Evolutionary conservation across 2,113 vertebrate species (phyloP).

Genomic region (Baryphthengus martii): DNA sequence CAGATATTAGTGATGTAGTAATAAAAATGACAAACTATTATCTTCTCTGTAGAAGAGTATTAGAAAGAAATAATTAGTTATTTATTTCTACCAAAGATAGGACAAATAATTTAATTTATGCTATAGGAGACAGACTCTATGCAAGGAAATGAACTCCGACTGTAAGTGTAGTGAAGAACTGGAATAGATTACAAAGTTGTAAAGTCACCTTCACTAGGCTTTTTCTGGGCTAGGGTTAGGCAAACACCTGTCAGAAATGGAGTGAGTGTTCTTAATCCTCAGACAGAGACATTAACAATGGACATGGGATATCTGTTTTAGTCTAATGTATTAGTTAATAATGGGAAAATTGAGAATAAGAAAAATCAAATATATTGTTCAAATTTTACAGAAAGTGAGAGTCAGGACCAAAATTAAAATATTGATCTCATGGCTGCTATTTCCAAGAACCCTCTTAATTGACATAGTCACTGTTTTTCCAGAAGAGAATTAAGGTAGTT

Average conservation of each 20-base stretch:
- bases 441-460: neutral
- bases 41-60: neutral
- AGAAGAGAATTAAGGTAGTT: neutral
- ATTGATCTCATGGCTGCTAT: neutral
- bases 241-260: neutral
- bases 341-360: neutral
- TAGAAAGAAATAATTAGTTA: neutral
- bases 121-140: neutral
- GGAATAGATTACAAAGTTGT: neutral
- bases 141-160: neutral
- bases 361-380: neutral
- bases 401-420: neutral
- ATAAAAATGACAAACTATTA: neutral
- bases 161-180: neutral
- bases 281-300: neutral
- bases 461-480: neutral
- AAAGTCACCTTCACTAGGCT: neutral
- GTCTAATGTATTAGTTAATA: neutral
- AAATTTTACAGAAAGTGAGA: neutral
- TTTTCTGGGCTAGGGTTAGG: neutral
- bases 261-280: neutral
- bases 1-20: neutral
- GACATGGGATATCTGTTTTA: neutral
- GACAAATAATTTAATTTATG: neutral
- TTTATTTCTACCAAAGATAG: neutral